Evolutionary conservation across 2,888 invertebrate genomes (phyloP), one percentile per base, ranked within the genome.

Genomic region (Chrysolina haemoptera): DNA sequence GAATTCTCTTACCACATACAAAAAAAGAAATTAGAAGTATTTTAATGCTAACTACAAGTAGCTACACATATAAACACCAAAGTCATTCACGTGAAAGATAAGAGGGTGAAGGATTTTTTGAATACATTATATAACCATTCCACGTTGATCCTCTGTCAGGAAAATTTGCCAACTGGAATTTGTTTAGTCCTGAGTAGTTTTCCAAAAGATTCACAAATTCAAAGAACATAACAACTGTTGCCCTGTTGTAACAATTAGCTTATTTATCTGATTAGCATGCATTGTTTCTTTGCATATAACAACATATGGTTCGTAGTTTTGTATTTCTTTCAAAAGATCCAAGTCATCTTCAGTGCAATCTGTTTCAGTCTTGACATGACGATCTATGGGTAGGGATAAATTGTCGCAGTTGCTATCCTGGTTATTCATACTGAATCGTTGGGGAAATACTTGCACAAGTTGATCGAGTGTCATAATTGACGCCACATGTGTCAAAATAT

Each of bases 241-340:
- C 62, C 91, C 91, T 41, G 91, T 92, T 9, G 90, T 90, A 79
- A 90, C 90, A 62, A 92, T 91, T 86, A 92, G 89, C 55, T 91
- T 89, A 76, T 90, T 89, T 68, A 92, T 88, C 75, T 92, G 91
- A 81, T 91, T 90, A 22, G 92, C 91, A 71, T 92, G 91, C 82
- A 91, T 90, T 48, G 90, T 90, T 75, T 91, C 90, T 70, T 90
- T 91, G 62, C 90, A 90, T 46, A 88, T 87, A 48, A 85, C 84
- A n/a, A 90, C 84, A 78, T 89, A 90, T 5, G 86, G 87, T 50
- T 88, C 88, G 76, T 88, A 88, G 74, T 87, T 85, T 71, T 87
- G 87, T n/a, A 88, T 87, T 74, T 88, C 87, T 70, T 85, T 86
- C 76, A 86, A 72, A 18, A 87, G 82, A 75, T 87, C 86, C 35